Conservation (phyloP, 2,113 vertebrate species). For the Colistium nudipinnis region DNA sequence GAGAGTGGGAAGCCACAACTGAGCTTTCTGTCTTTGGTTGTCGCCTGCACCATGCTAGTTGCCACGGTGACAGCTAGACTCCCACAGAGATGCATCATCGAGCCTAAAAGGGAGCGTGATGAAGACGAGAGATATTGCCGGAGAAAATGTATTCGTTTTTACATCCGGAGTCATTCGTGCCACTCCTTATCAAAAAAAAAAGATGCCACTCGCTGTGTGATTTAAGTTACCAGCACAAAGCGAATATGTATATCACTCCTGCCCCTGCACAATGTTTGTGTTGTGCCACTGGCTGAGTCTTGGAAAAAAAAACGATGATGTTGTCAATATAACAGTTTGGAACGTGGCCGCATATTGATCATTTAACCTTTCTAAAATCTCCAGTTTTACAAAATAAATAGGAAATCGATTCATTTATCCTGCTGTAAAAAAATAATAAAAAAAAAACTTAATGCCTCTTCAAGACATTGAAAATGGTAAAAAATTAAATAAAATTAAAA, state of each 20-base stretch:
- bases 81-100: conserved; percentile 58
- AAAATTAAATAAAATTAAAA: too few relatives aligned
- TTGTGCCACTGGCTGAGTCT: too few relatives aligned
- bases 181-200: neutral
- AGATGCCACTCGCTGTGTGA: neutral
- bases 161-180: conserved; percentile 1
- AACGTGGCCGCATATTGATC: too few relatives aligned
- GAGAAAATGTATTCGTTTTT: conserved; percentile 38
- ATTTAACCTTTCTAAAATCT: too few relatives aligned
- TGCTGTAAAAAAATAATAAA: too few relatives aligned
- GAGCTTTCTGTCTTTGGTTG: conserved; percentile 63
- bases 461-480: too few relatives aligned
- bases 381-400: too few relatives aligned
- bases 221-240: neutral
- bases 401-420: too few relatives aligned
- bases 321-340: too few relatives aligned
- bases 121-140: conserved; percentile 42
- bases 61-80: conserved; percentile 69
- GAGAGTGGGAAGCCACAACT: conserved; percentile 42
- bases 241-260: neutral
- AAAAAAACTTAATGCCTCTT: too few relatives aligned
- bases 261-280: too few relatives aligned
- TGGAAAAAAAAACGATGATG: too few relatives aligned
- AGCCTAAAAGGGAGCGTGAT: conserved; percentile 42
- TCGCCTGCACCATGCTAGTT: conserved; percentile 58